Base-by-base conservation (phyloP, 1,140 invertebrate species). In the Caenorhabditis tropicalis region DNA sequence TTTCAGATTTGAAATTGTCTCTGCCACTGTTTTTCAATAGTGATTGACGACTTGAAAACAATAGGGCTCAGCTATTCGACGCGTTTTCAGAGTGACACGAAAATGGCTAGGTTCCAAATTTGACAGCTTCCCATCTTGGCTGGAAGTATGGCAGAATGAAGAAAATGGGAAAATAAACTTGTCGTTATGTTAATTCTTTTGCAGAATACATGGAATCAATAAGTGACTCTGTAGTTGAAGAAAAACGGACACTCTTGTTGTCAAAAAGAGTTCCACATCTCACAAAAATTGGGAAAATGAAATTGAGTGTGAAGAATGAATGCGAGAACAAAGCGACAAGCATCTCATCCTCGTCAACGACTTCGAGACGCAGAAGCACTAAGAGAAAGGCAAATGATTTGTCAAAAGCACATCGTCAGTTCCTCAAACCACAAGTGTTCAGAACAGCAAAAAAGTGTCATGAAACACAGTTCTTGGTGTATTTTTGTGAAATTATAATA, bases 241-340 rank as follows among this genome's bases (percentile, higher is more conserved):
- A 58, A 74, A 74, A 19, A 7, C 19, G 58, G 29, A 29, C 58
- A 65, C 58, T 31, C 58, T 65, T 36, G 58, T 36, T 15, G 16
- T 36, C 27, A 74, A 39, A 36, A 74, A 43, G 21, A 74, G 65
- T 74, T 74, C 60, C 33, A 70, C 60, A 19, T n/a, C 21, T 24
- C 53, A 10, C 5, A 74, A 39, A 65, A 74, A 74, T 43, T 74
- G 65, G 36, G 65, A 74, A 74, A 74, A 74, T 74, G 65, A 74
- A 74, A 74, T 74, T 46, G 65, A 19, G 65, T 74, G 36, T 19
- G 33, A 74, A 74, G 65, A 74, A 74, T 74, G 65, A 74, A 43
- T 43, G 65, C 65, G 65, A 74, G 65, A 74, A 74, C 65, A 74
- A 74, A 74, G 65, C 65, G 36, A 74, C 65, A 74, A 74, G 65